Evolutionary conservation across 1,140 invertebrate species (phyloP).

Genomic region (Ceratosolen solmsi): DNA sequence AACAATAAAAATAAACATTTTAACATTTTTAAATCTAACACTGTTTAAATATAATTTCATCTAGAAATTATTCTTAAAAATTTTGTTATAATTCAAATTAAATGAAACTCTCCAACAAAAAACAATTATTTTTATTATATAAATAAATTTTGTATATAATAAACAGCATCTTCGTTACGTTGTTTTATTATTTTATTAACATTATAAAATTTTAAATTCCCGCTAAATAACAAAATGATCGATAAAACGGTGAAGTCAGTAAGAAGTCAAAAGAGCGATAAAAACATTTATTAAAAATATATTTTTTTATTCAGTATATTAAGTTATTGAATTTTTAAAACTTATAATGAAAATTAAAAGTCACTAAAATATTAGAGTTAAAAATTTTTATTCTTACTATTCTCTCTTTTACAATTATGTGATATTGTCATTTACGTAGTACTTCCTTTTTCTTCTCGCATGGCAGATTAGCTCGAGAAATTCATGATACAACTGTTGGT

Average conservation of each 20-base stretch:
- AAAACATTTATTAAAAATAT: neutral
- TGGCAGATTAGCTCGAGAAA: slow-evolving; percentile 30
- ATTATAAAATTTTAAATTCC: slow-evolving; percentile 26
- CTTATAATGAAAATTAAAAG: neutral
- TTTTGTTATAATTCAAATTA: too few species aligned
- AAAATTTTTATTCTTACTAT: neutral
- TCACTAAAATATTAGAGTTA: neutral
- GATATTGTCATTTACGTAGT: slow-evolving; percentile 32
- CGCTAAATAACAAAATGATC: slow-evolving; percentile 39
- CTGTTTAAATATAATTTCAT: too few species aligned
- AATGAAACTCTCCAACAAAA: too few species aligned
- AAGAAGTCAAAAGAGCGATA: slow-evolving; percentile 31
- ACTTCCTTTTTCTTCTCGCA: slow-evolving; percentile 42
- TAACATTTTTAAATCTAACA: too few species aligned
- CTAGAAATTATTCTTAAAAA: too few species aligned
- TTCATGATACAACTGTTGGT: slow-evolving; percentile 45
- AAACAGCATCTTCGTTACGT: too few species aligned
- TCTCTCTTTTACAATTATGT: neutral
- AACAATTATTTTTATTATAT: too few species aligned
- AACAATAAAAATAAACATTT: too few species aligned
- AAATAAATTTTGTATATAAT: neutral
- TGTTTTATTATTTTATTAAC: neutral
- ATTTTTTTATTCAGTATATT: neutral
- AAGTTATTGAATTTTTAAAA: neutral
- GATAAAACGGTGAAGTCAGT: slow-evolving; percentile 18